These are phyloP conservation scores for Sycon ciliatum DNA, from an alignment of 37 sponge, comb jelly and placozoan genomes.

Conservation along the genomic window DNA sequence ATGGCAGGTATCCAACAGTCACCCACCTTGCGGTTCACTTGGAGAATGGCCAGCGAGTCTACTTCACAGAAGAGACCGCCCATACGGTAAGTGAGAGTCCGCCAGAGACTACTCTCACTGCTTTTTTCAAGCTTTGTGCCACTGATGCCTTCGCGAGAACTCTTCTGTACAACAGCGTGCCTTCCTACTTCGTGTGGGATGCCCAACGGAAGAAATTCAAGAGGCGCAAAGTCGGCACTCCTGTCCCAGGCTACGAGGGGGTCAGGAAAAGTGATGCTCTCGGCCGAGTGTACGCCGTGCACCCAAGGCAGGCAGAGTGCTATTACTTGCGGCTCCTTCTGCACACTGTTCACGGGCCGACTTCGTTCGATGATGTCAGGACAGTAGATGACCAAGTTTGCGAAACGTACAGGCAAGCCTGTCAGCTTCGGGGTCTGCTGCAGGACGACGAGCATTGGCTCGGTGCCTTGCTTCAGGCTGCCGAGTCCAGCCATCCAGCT, in stretches of 20 bases:
- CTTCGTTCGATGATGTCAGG: conserved; percentile 22
- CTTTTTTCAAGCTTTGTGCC: conserved; percentile 26
- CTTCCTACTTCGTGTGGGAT: conserved; percentile 14
- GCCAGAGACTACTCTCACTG: conserved; percentile 34
- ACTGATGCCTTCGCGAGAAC: conserved; percentile 29
- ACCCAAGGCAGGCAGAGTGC: conserved; percentile 34
- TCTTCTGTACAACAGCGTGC: conserved; percentile 26
- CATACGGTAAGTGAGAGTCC: background rate
- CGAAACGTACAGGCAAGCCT: conserved; percentile 35
- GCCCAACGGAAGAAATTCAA: too few species aligned
- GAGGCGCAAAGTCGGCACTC: conserved; percentile 32
- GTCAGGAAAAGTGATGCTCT: conserved; percentile 27
- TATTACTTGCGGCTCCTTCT: conserved; percentile 43
- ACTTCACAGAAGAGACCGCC: conserved; percentile 31
- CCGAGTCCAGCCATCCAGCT: background rate
- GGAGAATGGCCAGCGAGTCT: conserved; percentile 33
- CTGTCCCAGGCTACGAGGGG: conserved; percentile 1
- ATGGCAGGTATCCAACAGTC: conserved; percentile 39
- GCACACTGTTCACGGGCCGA: conserved; percentile 29
- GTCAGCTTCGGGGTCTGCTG: conserved; percentile 31
- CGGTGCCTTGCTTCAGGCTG: conserved; percentile 40
- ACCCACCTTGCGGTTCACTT: conserved; percentile 36
- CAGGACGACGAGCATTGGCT: conserved; percentile 41
- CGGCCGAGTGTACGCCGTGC: conserved; percentile 36
- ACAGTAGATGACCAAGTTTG: conserved; percentile 32